Conservation (phyloP, 2,888 invertebrate genomes). For the Lathronympha strigana region DNA sequence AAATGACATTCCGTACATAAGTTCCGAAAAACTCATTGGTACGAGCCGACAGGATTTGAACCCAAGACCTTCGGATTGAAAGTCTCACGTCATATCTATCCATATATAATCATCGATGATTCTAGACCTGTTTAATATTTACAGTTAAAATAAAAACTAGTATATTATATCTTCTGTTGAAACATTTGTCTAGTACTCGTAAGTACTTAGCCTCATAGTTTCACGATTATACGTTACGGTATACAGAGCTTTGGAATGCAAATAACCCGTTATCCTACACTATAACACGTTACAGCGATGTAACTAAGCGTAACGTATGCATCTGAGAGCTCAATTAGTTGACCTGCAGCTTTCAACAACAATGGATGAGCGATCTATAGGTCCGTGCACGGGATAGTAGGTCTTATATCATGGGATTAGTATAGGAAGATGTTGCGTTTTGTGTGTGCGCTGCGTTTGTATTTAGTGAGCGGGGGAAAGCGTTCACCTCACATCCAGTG, state of each 20-base stretch:
- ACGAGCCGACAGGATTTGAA: too few species aligned
- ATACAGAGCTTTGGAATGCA: constrained; percentile 16
- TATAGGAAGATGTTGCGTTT: neutral
- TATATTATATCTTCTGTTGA: too few species aligned
- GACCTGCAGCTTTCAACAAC: constrained; percentile 32
- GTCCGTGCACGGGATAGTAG: neutral
- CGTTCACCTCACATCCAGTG: neutral
- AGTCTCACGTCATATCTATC: too few species aligned
- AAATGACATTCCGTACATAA: too few species aligned
- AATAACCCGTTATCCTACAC: constrained; percentile 7
- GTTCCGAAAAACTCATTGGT: too few species aligned
- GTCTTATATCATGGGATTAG: neutral
- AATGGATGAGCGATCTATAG: constrained; percentile 15
- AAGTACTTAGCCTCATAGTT: neutral
- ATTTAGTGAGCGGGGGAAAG: neutral
- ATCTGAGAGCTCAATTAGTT: constrained; percentile 31
- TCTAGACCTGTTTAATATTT: too few species aligned
- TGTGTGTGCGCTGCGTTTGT: neutral
- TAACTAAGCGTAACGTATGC: constrained; percentile 34
- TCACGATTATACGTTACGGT: neutral
- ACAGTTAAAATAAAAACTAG: too few species aligned
- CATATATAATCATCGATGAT: too few species aligned
- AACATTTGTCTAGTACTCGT: too few species aligned
- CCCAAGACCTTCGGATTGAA: too few species aligned
- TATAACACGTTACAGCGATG: constrained; percentile 25